Evolutionary conservation across 2,113 vertebrate species (phyloP), one percentile per base, ranked within the genome.

Genomic region (Centrocercus urophasianus): DNA sequence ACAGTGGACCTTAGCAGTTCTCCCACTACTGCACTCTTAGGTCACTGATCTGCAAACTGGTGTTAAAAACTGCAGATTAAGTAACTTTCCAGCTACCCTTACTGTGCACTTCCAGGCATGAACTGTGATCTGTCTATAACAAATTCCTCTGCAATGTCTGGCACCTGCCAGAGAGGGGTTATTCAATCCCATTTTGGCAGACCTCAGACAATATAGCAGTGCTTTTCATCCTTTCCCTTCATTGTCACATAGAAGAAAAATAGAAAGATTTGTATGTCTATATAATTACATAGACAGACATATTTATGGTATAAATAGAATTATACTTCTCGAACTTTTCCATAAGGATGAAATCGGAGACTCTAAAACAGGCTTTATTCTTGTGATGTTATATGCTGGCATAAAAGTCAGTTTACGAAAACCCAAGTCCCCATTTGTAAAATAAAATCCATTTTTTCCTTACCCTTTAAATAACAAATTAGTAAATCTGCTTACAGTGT

Each of bases 11-110:
- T 65, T 63, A 91, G 56, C 43, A 67, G 24, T n/a, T 87, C 38
- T 34, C n/a, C 67, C 50, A 85, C 32, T 72, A 42, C 36, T 72
- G 65, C 42, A 92, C 10, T 71, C 56, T 89, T 73, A 92, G 83
- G 85, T 89, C 87, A 91, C 57, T 76, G 57, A 72, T 89, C 43
- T 69, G 86, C 57, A 86, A 89, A 71, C 52, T 19, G 36, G 9
- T 78, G 57, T 69, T 0, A 1, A 78, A 85, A 89, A 82, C 12
- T 85, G 38, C 34, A 89, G 71, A 79, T 82, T 75, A 83, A 84
- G 65, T 69, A 82, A 89, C 19, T 87, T 78, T 76, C 28, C 60
- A 65, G 38, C 43, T 75, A 10, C 54, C 28, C 71, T 65, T 80
- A 24, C 32, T 2, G 0, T 11, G 20, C 43, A 70, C 54, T 73